These are phyloP conservation scores for Gortyna flavago DNA, from an alignment of 2,888 invertebrate species.

Conservation along the genomic window DNA sequence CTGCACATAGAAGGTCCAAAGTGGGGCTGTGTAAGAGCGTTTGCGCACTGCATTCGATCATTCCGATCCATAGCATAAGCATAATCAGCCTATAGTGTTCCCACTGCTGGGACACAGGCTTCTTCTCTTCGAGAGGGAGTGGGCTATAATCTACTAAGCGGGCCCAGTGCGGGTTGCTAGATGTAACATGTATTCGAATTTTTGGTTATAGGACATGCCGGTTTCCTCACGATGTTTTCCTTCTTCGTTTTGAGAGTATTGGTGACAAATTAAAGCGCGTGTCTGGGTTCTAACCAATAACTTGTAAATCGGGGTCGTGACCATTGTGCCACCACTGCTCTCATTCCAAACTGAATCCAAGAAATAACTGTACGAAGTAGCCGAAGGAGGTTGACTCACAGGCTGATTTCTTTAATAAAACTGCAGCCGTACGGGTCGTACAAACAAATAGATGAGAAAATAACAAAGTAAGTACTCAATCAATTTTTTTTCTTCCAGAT, in stretches of 20 bases:
- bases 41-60: not conserved
- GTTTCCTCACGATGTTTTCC: not conserved
- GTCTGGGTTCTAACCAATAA: too few species aligned
- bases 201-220: too few species aligned
- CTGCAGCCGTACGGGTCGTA: not conserved
- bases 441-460: not conserved
- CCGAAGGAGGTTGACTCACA: not conserved
- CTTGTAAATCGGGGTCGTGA: not conserved
- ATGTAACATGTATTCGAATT: not conserved
- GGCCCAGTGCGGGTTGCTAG: not conserved
- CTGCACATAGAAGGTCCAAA: too few species aligned
- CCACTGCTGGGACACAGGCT: not conserved
- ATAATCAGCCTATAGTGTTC: too few species aligned
- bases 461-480: not conserved
- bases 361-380: not conserved
- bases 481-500: conserved; percentile 40
- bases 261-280: not conserved
- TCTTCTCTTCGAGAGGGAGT: not conserved
- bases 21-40: too few species aligned
- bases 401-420: not conserved
- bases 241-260: not conserved
- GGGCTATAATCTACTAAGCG: not conserved
- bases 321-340: too few species aligned
- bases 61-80: not conserved
- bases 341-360: too few species aligned